Base-by-base conservation (phyloP, 2,113 vertebrate species). In the Meles meles region DNA sequence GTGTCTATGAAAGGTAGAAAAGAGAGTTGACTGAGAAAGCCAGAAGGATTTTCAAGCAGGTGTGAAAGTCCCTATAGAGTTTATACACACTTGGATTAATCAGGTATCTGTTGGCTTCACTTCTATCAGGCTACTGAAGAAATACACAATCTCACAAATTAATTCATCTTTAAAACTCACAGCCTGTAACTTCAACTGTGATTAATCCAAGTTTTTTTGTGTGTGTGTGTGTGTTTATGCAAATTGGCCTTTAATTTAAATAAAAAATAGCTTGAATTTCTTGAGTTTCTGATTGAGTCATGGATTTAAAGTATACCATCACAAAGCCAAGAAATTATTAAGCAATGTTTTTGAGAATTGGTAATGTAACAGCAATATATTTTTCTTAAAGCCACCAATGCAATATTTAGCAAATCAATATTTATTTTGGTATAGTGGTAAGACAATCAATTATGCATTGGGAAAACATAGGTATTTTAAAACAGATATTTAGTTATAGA, bases 211-310 rank as follows among this genome's bases (percentile, higher is more conserved):
- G 52, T n/a, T n/a, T n/a, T n/a, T n/a, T n/a, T n/a, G n/a, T 39
- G 7, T 52, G 25, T 61, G 18, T 69, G 1, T 69, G 4, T 37
- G n/a, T 37, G 29, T 65, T 44, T 14, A 47, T 17, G 55, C 14
- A 76, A 17, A 44, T 79, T 90, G 59, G 1, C 20, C 17, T 61
- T 81, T 97, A 77, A 67, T 69, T 71, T 90, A 49, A 69, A 27
- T 93, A 94, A 12, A 96, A 97, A 87, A 47, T 15, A 82, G 10
- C 15, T 90, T 34, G 69, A 39, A 29, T 93, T 95, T 71, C 23
- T 77, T 34, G 69, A 39, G 25, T 93, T 95, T 71, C 23, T 77
- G 21, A 85, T 79, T 81, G 27, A 86, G 59, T 96, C 47, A 72
- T 71, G 76, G 10, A 67, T 61, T 59, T 79, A 81, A 90, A 93